Percentiles rank a stretch among this genome's conserved stretches.
These are phyloP conservation scores for Brachyhypopomus occidentalis DNA, from an alignment of 2,113 vertebrate species.

Conservation along the genomic window DNA sequence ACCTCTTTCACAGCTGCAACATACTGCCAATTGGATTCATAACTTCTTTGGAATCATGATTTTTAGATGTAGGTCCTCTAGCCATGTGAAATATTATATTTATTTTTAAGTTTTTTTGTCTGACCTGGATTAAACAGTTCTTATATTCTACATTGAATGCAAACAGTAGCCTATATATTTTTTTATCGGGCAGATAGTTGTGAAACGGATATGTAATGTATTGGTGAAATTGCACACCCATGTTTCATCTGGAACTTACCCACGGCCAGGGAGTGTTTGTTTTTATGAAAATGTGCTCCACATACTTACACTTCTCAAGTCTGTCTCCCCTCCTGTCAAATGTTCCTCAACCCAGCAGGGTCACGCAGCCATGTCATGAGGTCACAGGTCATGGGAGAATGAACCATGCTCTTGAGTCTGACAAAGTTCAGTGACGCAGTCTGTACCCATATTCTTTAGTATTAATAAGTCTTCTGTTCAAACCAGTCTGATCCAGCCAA, in stretches of 20 bases:
- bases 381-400: slow-evolving; percentile 36
- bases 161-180: background rate
- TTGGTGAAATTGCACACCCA: background rate
- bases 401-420: slow-evolving; percentile 39
- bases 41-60: too few species aligned
- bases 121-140: background rate
- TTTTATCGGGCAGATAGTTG: background rate
- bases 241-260: background rate
- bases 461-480: slow-evolving; percentile 20
- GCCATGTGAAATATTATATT: background rate
- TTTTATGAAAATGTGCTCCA: background rate
- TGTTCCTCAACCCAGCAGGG: slow-evolving; percentile 64
- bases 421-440: background rate
- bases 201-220: background rate
- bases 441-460: background rate
- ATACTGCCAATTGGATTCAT: too few species aligned
- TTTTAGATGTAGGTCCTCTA: background rate
- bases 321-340: slow-evolving; percentile 59
- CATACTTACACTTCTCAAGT: slow-evolving; percentile 49
- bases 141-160: background rate
- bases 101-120: background rate
- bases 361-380: slow-evolving; percentile 2
- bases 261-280: background rate
- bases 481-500: slow-evolving; percentile 16
- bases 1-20: too few species aligned